phyloP scores from a whole-genome alignment of 2,113 vertebrate species.

The Chunga burmeisteri region DNA sequence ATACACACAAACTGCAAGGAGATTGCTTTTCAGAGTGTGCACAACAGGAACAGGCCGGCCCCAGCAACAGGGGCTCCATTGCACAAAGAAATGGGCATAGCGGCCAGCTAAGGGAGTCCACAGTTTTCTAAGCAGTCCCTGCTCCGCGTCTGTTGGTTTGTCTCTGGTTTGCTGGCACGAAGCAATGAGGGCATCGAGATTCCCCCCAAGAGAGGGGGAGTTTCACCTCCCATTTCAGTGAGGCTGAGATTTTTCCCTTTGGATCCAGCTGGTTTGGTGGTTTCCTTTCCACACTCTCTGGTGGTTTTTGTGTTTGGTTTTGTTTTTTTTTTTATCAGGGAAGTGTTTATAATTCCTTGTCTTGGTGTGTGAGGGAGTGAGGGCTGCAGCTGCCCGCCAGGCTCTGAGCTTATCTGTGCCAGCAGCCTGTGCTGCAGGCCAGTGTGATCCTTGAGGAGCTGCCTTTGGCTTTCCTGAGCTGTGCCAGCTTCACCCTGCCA shows the following conservation, averaged over 20 bases:
- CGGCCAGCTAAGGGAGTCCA: neutral
- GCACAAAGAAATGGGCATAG: neutral
- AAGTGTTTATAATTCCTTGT: neutral
- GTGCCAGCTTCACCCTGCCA: neutral
- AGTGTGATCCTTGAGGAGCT: neutral
- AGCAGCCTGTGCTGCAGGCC: neutral
- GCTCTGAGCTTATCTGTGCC: neutral
- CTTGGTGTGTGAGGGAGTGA: neutral
- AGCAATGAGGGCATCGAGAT: neutral
- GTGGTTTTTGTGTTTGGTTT: neutral
- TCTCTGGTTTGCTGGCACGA: neutral
- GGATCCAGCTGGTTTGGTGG: neutral
- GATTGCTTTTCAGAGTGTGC: neutral
- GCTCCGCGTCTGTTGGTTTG: accelerated
- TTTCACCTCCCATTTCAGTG: neutral
- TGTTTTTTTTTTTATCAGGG: accelerated
- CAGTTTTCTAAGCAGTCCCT: neutral
- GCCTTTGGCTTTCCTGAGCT: neutral
- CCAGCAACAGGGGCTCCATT: neutral
- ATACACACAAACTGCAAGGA: neutral
- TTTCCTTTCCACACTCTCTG: neutral
- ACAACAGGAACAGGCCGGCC: neutral
- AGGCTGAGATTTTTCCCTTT: neutral
- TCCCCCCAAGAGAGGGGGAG: neutral
- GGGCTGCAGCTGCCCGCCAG: neutral